These are phyloP conservation scores for Cettia cetti DNA, from an alignment of 2,113 vertebrate genomes.

Conservation along the genomic window DNA sequence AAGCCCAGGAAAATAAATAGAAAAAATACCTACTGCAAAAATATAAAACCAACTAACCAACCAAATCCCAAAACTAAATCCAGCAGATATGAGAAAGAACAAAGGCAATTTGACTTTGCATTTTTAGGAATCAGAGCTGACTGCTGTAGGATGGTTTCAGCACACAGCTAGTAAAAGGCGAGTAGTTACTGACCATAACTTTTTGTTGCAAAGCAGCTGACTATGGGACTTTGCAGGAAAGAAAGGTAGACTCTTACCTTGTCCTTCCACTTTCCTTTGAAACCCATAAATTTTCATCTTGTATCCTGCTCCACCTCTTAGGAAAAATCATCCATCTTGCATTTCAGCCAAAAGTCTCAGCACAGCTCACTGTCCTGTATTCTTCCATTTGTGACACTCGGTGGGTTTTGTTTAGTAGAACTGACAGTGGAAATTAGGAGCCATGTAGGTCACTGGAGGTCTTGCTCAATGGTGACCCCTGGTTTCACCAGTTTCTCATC, in stretches of 20 bases:
- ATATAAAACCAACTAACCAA: not conserved
- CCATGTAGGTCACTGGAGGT: not conserved
- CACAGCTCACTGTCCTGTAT: not conserved
- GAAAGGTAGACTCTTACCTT: not conserved
- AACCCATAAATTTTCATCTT: not conserved
- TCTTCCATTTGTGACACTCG: not conserved
- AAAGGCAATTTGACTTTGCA: not conserved
- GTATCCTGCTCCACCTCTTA: not conserved
- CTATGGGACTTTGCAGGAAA: not conserved
- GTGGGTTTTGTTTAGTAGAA: not conserved
- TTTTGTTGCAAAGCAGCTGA: not conserved
- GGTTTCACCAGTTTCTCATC: not conserved
- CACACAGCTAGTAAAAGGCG: not conserved
- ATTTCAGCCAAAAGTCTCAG: not conserved
- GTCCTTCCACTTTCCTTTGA: not conserved
- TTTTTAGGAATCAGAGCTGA: not conserved
- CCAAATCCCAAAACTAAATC: not conserved
- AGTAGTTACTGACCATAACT: not conserved
- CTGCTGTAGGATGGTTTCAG: not conserved
- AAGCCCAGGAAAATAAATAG: not conserved
- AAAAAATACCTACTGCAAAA: not conserved
- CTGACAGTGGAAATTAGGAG: not conserved
- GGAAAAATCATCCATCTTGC: not conserved
- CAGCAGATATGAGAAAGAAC: not conserved
- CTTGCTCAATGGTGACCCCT: not conserved